These are phyloP conservation scores for Stictocephala bisonia DNA, from an alignment of 2,888 invertebrate genomes.

Conservation along the genomic window DNA sequence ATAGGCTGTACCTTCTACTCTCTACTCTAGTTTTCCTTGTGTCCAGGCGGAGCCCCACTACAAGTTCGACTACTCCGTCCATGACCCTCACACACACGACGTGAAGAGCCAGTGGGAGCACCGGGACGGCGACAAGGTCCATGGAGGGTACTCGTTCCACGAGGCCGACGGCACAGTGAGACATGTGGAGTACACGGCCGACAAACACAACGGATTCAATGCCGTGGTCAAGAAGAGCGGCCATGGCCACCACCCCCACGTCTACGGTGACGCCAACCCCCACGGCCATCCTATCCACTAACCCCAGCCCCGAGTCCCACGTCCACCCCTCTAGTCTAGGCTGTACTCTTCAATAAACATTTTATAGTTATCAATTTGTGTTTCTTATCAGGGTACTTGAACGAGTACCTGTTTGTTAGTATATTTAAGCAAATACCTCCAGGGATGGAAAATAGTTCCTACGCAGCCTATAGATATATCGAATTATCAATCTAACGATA, in stretches of 20 bases:
- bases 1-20: not conserved
- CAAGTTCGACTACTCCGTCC: constrained; percentile 66
- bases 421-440: too few species aligned
- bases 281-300: constrained; percentile 45
- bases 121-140: constrained; percentile 65
- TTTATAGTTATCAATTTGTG: too few species aligned
- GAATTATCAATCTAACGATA: too few species aligned
- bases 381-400: too few species aligned
- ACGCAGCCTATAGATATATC: too few species aligned
- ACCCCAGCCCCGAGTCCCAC: too few species aligned
- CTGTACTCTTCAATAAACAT: too few species aligned
- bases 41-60: constrained; percentile 65
- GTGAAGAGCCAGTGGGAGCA: constrained; percentile 67
- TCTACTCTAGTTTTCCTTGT: too few species aligned
- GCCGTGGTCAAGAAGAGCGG: constrained; percentile 69
- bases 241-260: constrained; percentile 52
- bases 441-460: too few species aligned
- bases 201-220: constrained; percentile 83
- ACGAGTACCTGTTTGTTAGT: too few species aligned
- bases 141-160: constrained; percentile 65
- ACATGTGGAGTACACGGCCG: constrained; percentile 80
- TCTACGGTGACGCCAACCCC: constrained; percentile 49
- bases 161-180: constrained; percentile 81
- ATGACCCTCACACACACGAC: constrained; percentile 66
- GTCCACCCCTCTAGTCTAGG: too few species aligned